Base-by-base conservation (phyloP, 2,113 vertebrate genomes). In the Nematolebias whitei region DNA sequence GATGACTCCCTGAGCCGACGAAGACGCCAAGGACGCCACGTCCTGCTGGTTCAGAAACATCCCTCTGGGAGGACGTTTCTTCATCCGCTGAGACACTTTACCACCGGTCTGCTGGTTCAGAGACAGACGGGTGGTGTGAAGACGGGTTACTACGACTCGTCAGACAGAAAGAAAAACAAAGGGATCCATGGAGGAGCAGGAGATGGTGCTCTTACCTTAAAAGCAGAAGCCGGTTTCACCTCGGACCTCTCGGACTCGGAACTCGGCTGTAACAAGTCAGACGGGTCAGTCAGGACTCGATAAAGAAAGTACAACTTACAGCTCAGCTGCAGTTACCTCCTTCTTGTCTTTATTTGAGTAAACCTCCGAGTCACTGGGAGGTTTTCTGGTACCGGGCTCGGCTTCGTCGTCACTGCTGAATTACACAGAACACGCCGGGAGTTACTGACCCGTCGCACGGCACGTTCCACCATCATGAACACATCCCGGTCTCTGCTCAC, bases 41-140 rank as follows among this genome's bases (percentile, higher is more conserved):
- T 98, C 97, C 65, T 95, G 92, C 63, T 96, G 95, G 38, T 89
- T 95, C 47, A 99, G 91, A 63, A 98, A 97, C 97, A 99, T 99
- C 63, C 97, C 97, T 87, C 95, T 95, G 0, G 97, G 97, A 57
- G 97, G 97, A 88, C 97, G 96, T 85, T 96, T 94, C 85, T 97
- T 98, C 0, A 96, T 91, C 64, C 96, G 89, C 74, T 92, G 91
- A 10, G 89, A 88, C 18, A 95, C 95, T 84, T 96, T 96, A 32
- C 95, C 78, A 10, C 85, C 85, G 12, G 59, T 60, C 85, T 85
- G 53, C 38, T 18, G 52, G 35, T 35, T 10, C 5, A 63, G 56
- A 74, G 26, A 63, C 41, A 19, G 32, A 35, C 32, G 32, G 32
- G 32, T 10, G 32, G 32, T 4, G 10, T 2, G 32, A 35, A 35